Evolutionary conservation across 2,888 invertebrate genomes (phyloP).

Genomic region (Sinhomidia bicolor): DNA sequence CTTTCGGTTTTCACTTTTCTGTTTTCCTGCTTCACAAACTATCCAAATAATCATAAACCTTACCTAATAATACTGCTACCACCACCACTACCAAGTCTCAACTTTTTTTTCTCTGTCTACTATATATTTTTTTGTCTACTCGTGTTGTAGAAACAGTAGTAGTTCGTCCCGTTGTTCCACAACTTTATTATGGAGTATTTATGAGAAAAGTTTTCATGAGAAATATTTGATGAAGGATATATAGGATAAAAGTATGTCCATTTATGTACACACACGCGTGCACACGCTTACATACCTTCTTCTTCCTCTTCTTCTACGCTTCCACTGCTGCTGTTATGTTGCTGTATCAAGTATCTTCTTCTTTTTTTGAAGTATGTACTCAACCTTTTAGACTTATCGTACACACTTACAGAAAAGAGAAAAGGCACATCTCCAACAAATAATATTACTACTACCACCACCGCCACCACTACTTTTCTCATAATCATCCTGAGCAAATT

Average conservation of each 20-base stretch:
- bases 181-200: conserved; percentile 67
- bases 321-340: neutral
- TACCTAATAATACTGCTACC: neutral
- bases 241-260: conserved; percentile 20
- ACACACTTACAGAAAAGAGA: too few species aligned
- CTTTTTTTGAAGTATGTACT: too few species aligned
- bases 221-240: conserved; percentile 61
- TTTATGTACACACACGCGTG: neutral
- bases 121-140: too few species aligned
- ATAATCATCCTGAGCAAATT: conserved; percentile 63
- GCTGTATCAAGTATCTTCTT: neutral
- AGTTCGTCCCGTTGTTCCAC: conserved; percentile 55
- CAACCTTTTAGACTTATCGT: too few species aligned
- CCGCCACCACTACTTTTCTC: too few species aligned
- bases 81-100: neutral
- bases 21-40: neutral
- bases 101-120: conserved; percentile 5
- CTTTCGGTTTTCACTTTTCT: conserved; percentile 50
- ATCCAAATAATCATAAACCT: too few species aligned
- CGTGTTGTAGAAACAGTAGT: conserved; percentile 47
- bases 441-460: conserved; percentile 20
- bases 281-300: too few species aligned
- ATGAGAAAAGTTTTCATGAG: conserved; percentile 66
- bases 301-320: neutral
- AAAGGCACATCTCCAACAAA: neutral